Evolutionary conservation across 2,888 invertebrate species (phyloP).

Genomic region (Synanthedon myopaeformis): DNA sequence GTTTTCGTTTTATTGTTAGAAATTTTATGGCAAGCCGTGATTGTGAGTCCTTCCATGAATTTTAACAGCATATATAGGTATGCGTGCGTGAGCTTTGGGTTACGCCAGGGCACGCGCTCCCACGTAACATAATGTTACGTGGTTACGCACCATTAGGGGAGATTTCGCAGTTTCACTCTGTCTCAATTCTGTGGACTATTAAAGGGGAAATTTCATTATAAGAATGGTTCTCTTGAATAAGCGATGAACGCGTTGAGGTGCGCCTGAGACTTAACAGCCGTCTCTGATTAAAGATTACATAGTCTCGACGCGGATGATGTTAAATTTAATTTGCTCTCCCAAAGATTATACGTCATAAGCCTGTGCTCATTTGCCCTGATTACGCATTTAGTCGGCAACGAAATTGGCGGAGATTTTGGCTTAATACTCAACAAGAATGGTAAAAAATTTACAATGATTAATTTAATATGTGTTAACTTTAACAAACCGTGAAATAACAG

Average conservation of each 20-base stretch:
- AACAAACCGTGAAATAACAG: no score
- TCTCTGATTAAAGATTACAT: slow-evolving; percentile 41
- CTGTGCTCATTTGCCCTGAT: slow-evolving; percentile 22
- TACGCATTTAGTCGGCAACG: slow-evolving; percentile 21
- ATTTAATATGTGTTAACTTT: neutral
- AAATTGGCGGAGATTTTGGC: slow-evolving; percentile 15
- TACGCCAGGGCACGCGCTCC: slow-evolving; percentile 20
- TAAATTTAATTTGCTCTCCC: slow-evolving; percentile 38
- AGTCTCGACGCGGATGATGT: slow-evolving; percentile 22
- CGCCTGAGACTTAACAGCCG: slow-evolving; percentile 27
- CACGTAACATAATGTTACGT: slow-evolving; percentile 36
- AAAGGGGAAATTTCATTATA: slow-evolving; percentile 55
- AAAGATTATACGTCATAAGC: slow-evolving; percentile 27
- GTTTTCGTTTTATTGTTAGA: no score
- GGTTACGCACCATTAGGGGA: slow-evolving; percentile 51
- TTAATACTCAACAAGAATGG: slow-evolving; percentile 5
- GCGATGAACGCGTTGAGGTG: slow-evolving; percentile 27
- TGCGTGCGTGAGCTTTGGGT: slow-evolving; percentile 5
- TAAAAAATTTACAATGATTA: slow-evolving; percentile 1
- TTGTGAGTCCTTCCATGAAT: slow-evolving; percentile 15
- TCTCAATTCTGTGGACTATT: slow-evolving; percentile 49
- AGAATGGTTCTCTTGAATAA: slow-evolving; percentile 46
- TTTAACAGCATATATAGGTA: slow-evolving; percentile 14
- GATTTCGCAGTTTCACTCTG: slow-evolving; percentile 49
- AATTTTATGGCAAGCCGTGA: neutral